A percentile compares a stretch with the other conserved stretches of the same genome.
Evolutionary conservation across 2,888 invertebrate genomes (phyloP).

Genomic region (Drosophila seclusa): DNA sequence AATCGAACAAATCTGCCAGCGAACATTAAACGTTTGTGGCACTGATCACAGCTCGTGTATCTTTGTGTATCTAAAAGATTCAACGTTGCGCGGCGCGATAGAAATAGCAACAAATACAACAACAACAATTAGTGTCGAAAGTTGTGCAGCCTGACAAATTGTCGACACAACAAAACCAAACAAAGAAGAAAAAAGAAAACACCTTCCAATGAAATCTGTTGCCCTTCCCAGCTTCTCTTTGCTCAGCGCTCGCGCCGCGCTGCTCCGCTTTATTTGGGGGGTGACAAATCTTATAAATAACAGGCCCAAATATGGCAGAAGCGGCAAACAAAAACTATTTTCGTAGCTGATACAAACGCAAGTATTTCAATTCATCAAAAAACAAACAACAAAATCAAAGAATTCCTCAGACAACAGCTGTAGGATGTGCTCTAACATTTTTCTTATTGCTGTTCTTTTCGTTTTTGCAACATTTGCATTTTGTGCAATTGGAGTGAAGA

Average conservation of each 20-base stretch:
- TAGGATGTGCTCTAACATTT: constrained; percentile 1
- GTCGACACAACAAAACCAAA: constrained; percentile 15
- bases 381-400: background rate
- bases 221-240: background rate
- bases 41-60: constrained; percentile 54
- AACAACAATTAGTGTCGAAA: constrained; percentile 45
- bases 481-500: background rate
- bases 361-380: constrained; percentile 12
- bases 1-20: constrained; percentile 60
- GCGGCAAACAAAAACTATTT: constrained; percentile 34
- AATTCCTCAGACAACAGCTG: constrained; percentile 33
- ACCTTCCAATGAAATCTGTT: background rate
- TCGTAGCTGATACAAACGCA: background rate
- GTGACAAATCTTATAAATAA: constrained; percentile 50
- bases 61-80: constrained; percentile 22
- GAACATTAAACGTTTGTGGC: constrained; percentile 68
- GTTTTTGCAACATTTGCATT: constrained; percentile 44
- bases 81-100: constrained; percentile 7
- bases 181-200: background rate
- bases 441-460: background rate
- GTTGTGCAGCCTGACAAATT: constrained; percentile 44
- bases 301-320: constrained; percentile 46
- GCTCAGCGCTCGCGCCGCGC: background rate
- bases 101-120: constrained; percentile 31
- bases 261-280: constrained; percentile 33